phyloP scores from a whole-genome alignment of 2,888 invertebrate species.

The Cataglyphis livida region DNA sequence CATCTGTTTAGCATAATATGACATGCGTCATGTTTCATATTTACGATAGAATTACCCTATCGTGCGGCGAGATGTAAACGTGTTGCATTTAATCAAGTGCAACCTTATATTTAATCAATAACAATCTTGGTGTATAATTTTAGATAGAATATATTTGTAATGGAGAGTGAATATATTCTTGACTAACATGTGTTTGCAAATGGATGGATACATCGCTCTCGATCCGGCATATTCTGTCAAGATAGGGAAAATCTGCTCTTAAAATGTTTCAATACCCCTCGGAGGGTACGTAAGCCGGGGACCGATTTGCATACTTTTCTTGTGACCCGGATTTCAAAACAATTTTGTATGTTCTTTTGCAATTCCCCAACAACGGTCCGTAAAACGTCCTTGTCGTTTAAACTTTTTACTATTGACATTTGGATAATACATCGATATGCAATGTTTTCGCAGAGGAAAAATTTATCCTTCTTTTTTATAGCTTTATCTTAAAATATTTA shows the following conservation, averaged over 20 bases:
- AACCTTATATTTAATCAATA: constrained; percentile 36
- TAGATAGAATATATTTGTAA: background rate
- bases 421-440: constrained; percentile 8
- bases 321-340: constrained; percentile 30
- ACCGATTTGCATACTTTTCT: constrained; percentile 40
- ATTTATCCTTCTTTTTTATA: background rate
- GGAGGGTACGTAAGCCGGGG: constrained; percentile 9
- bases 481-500: background rate
- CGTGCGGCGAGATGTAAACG: constrained; percentile 5
- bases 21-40: constrained; percentile 25
- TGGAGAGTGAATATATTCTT: background rate
- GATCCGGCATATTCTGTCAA: constrained; percentile 26
- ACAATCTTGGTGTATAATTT: constrained; percentile 34
- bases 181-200: constrained; percentile 67
- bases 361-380: background rate
- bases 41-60: constrained; percentile 32
- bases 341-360: constrained; percentile 24
- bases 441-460: background rate
- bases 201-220: background rate
- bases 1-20: constrained; percentile 36
- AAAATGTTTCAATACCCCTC: constrained; percentile 48
- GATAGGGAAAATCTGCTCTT: constrained; percentile 42
- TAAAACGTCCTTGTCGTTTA: constrained; percentile 15
- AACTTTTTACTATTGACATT: constrained; percentile 16
- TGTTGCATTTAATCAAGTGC: constrained; percentile 34